These are phyloP conservation scores for Diloba caeruleocephala DNA, from an alignment of 2,888 invertebrate species.

Conservation along the genomic window DNA sequence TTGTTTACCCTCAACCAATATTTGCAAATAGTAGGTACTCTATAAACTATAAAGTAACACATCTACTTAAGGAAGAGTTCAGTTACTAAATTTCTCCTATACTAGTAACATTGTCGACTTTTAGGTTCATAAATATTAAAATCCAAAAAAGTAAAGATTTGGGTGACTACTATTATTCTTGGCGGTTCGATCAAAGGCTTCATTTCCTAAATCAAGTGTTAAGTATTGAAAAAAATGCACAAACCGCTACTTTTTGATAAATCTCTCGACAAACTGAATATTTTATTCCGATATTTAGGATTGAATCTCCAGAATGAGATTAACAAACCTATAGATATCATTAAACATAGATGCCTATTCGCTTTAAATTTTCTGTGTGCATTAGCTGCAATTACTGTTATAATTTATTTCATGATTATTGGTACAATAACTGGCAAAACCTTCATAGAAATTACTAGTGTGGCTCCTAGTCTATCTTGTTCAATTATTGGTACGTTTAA, in stretches of 20 bases:
- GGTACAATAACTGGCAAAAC: constrained; percentile 51
- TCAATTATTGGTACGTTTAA: constrained; percentile 55
- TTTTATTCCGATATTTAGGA: constrained; percentile 55
- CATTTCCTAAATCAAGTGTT: no score
- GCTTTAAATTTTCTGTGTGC: constrained; percentile 57
- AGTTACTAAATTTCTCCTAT: no score
- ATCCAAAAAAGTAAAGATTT: no score
- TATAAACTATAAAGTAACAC: no score
- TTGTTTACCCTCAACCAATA: no score
- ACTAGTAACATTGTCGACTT: no score
- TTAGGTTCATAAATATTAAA: no score
- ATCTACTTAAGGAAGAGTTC: no score
- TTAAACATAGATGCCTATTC: constrained; percentile 55
- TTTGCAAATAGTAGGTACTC: no score
- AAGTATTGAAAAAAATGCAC: constrained; percentile 23
- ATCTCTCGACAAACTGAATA: constrained; percentile 52
- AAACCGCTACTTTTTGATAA: constrained; percentile 45
- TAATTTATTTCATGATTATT: constrained; percentile 48
- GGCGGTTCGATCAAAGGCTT: no score
- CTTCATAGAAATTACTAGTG: constrained; percentile 59
- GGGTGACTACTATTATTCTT: no score
- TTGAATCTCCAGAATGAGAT: constrained; percentile 51
- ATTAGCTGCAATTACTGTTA: constrained; percentile 42
- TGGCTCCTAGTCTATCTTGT: constrained; percentile 58
- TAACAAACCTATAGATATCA: constrained; percentile 28